Evolutionary conservation across 2,113 vertebrate species (phyloP).

Genomic region (Tapirus terrestris): DNA sequence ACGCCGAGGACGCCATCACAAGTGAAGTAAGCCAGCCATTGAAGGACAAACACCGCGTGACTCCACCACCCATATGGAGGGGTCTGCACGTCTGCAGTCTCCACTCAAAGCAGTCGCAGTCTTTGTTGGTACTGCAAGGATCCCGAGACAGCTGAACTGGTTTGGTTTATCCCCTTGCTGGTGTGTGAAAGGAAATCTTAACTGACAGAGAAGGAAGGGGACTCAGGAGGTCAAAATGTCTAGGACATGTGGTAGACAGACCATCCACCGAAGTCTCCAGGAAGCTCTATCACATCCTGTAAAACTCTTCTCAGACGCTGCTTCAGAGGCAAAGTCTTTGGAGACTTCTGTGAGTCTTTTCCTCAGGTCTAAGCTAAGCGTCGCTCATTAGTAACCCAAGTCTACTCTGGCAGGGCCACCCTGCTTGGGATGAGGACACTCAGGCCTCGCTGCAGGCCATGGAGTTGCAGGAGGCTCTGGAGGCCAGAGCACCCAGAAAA

Average conservation of each 20-base stretch:
- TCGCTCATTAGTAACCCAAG: background rate
- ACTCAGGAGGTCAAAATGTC: background rate
- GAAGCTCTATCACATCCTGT: background rate
- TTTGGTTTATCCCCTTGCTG: no score
- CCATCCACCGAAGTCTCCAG: background rate
- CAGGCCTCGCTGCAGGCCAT: rapidly evolving
- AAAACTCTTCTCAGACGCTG: background rate
- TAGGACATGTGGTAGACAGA: background rate
- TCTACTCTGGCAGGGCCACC: no score
- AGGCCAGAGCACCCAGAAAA: background rate
- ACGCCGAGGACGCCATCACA: background rate
- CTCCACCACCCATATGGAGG: rapidly evolving
- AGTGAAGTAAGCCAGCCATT: no score
- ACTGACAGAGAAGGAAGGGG: background rate
- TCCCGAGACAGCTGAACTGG: no score
- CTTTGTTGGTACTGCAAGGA: background rate
- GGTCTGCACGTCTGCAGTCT: background rate
- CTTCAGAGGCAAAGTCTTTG: background rate
- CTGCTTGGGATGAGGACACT: background rate
- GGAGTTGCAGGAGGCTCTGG: no score
- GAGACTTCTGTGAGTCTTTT: background rate
- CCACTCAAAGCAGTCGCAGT: background rate
- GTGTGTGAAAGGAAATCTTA: background rate
- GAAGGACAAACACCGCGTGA: no score
- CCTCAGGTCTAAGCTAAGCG: background rate